Base-by-base conservation (phyloP, 2,888 invertebrate genomes). In the Philereme transversata region DNA sequence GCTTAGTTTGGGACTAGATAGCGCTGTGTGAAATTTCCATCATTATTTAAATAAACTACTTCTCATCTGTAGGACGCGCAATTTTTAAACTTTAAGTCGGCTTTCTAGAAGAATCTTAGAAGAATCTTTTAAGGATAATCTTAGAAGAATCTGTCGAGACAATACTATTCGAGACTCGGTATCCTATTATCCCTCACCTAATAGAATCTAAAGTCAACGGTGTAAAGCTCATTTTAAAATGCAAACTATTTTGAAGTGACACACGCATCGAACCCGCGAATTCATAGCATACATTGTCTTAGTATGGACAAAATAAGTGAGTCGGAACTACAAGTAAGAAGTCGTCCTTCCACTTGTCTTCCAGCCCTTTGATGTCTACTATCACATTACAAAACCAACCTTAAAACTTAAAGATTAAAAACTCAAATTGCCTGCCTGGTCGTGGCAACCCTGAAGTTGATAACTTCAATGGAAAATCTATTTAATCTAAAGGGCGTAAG, bases 241-340 rank as follows among this genome's bases (percentile, higher is more conserved):
- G 5, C 5, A 11, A 0, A 5, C 51, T 45, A 5, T 47, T 22
- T 38, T 11, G 36, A 54, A 54, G 53, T 54, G 53, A 54, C 45
- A 53, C 45, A 46, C 11, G 8, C 10, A 41, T 8, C 8, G 51
- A 72, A 78, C 69, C 77, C 74, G 79, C 81, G 81, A 82, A 87
- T 86, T 86, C 86, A 76, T 77, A 82, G 82, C 85, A 88, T 89
- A 84, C 82, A 83, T 86, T 86, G 86, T 84, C 88, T 87, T 84
- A 81, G 84, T 89, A 86, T 83, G 87, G 87, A 87, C 85, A 86
- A 88, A 88, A 87, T 88, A 88, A 88, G 87, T 86, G 86, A 86
- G 79, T 85, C 76, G 79, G 81, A 83, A 84, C 84, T 83, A 83
- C 78, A 76, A 64, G 81, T 79, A 88, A 87, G 86, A 87, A 87